Conservation (phyloP, 2,113 vertebrate genomes). For the Pluvianellus socialis region DNA sequence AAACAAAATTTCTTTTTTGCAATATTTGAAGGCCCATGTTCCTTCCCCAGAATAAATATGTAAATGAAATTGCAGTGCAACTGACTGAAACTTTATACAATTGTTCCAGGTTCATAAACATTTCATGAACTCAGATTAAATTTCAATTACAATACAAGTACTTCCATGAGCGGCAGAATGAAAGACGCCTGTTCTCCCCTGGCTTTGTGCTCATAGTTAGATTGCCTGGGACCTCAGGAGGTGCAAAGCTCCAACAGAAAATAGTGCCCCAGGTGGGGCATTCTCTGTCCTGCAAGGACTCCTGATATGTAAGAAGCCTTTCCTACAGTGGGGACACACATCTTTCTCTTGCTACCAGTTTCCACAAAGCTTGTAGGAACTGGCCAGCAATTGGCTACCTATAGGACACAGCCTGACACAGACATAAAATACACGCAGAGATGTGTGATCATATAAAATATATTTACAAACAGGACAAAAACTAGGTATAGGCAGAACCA, state of each 20-base stretch:
- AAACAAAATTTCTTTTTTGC: not conserved
- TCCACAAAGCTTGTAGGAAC: not conserved
- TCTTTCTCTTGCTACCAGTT: not conserved
- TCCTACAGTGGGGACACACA: not conserved
- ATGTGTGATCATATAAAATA: not conserved
- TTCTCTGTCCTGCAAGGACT: not conserved
- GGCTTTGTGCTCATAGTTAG: not conserved
- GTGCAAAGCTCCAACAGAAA: not conserved
- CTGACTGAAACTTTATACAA: conserved; percentile 51
- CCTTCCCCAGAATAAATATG: conserved; percentile 31
- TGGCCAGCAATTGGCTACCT: not conserved
- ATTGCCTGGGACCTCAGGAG: not conserved
- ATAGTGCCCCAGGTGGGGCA: not conserved
- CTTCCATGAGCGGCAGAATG: not conserved
- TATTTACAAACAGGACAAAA: not conserved
- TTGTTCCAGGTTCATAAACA: conserved; percentile 59
- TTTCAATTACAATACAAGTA: conserved; percentile 60
- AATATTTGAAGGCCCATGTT: not conserved
- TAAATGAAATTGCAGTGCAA: conserved; percentile 35
- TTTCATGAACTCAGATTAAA: conserved; percentile 65
- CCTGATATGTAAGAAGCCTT: not conserved
- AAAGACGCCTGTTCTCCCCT: not conserved
- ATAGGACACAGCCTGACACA: not conserved
- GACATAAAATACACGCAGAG: not conserved
- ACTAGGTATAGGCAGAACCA: not conserved